phyloP scores from a whole-genome alignment of 1,140 invertebrate species.

The Drosophila bocqueti region DNA sequence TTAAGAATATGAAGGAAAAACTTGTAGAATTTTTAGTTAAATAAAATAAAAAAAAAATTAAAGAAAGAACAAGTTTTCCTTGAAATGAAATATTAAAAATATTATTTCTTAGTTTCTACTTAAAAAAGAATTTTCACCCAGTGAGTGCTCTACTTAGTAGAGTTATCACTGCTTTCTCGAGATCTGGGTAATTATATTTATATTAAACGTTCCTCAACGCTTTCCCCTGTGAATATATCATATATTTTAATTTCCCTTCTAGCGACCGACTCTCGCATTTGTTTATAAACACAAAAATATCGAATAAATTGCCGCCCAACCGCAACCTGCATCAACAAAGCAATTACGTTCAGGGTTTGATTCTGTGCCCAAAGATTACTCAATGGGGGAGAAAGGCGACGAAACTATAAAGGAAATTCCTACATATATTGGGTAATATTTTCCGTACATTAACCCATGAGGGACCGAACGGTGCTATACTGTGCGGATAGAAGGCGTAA shows the following conservation, averaged over 20 bases:
- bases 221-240: not conserved
- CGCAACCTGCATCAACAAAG: slow-evolving; percentile 58
- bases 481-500: slow-evolving; percentile 3
- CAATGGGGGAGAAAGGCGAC: slow-evolving; percentile 19
- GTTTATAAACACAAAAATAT: slow-evolving; percentile 51
- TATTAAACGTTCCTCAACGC: not conserved
- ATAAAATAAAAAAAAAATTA: too few relatives aligned
- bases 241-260: slow-evolving; percentile 11
- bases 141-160: not conserved
- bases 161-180: not conserved
- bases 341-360: slow-evolving; percentile 26
- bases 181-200: not conserved
- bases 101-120: not conserved
- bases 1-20: not conserved
- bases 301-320: slow-evolving; percentile 25
- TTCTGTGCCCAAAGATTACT: slow-evolving; percentile 32
- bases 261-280: slow-evolving; percentile 4
- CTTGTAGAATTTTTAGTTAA: too few relatives aligned
- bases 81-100: too few relatives aligned
- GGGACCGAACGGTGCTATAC: slow-evolving; percentile 13
- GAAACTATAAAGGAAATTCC: slow-evolving; percentile 25
- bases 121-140: not conserved
- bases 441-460: not conserved
- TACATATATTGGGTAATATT: slow-evolving; percentile 23
- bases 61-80: too few relatives aligned